Evolutionary conservation across 1,140 invertebrate species (phyloP).

Genomic region (Hormaphis cornu): DNA sequence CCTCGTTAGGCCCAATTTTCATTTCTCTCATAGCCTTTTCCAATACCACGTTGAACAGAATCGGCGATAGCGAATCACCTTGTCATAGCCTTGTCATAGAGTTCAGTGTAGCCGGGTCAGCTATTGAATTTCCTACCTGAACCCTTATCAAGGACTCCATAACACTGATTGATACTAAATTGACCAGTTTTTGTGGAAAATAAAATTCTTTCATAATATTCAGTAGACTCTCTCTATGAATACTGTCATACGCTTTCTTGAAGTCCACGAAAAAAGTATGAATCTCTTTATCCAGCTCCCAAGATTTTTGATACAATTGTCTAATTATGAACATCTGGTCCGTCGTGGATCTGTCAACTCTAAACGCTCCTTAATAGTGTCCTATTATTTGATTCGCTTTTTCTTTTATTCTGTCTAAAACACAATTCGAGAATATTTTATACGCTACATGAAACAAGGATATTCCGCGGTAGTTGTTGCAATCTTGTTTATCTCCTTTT

Average conservation of each 20-base stretch:
- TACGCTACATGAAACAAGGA: not conserved
- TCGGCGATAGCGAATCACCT: too few species aligned
- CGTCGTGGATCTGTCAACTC: not conserved
- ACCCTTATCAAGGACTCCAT: not conserved
- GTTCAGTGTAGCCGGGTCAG: too few species aligned
- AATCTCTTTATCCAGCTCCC: too few species aligned
- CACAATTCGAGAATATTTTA: not conserved
- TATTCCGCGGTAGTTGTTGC: not conserved
- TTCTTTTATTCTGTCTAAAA: not conserved
- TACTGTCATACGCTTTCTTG: constrained; percentile 15
- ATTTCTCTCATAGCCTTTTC: too few species aligned
- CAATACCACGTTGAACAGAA: too few species aligned
- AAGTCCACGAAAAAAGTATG: constrained; percentile 6
- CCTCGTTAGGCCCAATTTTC: too few species aligned
- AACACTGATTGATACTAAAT: not conserved
- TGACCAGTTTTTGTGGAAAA: not conserved
- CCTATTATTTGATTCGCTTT: not conserved
- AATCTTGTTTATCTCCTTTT: constrained; percentile 37
- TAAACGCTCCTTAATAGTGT: not conserved
- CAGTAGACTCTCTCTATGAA: constrained; percentile 8
- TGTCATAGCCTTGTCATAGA: too few species aligned
- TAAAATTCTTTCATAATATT: constrained; percentile 10
- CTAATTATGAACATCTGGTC: not conserved
- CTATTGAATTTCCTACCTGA: not conserved
- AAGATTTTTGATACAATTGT: too few species aligned